Evolutionary conservation across 2,797 vertebrate species (phyloP), one percentile per base, ranked within the genome.

Genomic region (Clarias pachynema): DNA sequence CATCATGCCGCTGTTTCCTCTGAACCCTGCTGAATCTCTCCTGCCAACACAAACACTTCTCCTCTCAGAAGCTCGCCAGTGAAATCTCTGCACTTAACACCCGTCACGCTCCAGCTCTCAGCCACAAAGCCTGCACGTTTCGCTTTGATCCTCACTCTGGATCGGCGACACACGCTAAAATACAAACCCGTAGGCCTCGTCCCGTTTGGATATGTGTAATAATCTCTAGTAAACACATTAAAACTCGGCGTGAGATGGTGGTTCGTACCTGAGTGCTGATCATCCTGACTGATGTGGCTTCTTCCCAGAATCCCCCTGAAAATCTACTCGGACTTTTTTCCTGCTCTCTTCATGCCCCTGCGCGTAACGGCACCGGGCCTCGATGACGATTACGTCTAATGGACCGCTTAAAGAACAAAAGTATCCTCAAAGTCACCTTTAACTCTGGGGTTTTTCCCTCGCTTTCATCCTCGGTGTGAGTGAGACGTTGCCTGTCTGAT

Each of bases 291-390:
- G 90, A 91, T 93, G 93, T 89, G 91, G 91, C 92, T 89, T 93
- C 93, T 87, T 88, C 88, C 87, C 92, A 93, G 90, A 94, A 94
- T 94, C 94, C 93, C 92, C 90, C 88, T 7, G 6, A 37, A 91
- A 92, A 94, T 94, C 93, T 91, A 91, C 89, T 70, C 70, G 34
- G 91, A 92, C 93, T 95, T 95, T 95, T 94, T 95, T 93, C 91
- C 34, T 16, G n/a, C 26, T 69, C 26, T 34, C 26, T 72, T 72
- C 69, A 69, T 89, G 88, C 90, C 93, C 92, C 93, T 89, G 90
- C 88, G 93, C 92, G 92, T 94, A 94, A 94, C 94, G 88, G 91
- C 90, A 83, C 75, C 89, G 91, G 91, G 94, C 93, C 94, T 93
- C 90, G 91, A 89, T 90, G 89, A 87, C 92, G 91, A 94, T 95